A percentile compares a stretch with the other conserved stretches of the same genome.
Evolutionary conservation across 2,113 vertebrate genomes (phyloP).

Genomic region (human): GRCh38 chr13:68801501-68802000

Average conservation of each 20-base stretch:
- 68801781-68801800: not conserved
- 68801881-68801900: not conserved
- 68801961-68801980: too few relatives aligned
- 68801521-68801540: not conserved
- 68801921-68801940: not conserved
- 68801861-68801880: not conserved
- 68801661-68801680: not conserved
- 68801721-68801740: not conserved
- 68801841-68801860: not conserved
- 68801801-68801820: not conserved
- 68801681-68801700: not conserved
- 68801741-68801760: not conserved
- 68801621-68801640: not conserved
- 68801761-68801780: not conserved
- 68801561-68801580: not conserved
- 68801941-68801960: too few relatives aligned
- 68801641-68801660: not conserved
- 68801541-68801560: not conserved
- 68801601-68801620: not conserved
- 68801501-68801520: not conserved
- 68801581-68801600: not conserved
- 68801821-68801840: not conserved
- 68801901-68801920: not conserved
- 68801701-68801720: not conserved
- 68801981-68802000: not conserved